Evolutionary conservation across 2,797 vertebrate species (phyloP).

Genomic region (Betta splendens): DNA sequence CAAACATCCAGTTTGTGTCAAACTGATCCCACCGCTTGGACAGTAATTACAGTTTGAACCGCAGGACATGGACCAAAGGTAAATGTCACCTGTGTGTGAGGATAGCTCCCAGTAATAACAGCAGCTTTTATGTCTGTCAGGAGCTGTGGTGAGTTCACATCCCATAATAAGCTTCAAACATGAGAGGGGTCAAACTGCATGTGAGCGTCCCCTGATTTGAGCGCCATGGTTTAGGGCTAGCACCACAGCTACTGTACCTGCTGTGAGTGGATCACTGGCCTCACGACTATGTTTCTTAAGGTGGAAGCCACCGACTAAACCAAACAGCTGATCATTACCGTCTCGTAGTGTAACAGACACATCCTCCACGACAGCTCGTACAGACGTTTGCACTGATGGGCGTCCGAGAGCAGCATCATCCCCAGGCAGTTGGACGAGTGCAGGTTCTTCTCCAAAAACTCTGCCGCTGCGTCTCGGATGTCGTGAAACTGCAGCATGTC

Average conservation of each 20-base stretch:
- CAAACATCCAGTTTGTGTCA: too few relatives aligned
- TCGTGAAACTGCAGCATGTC: slow-evolving; percentile 98
- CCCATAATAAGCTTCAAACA: too few relatives aligned
- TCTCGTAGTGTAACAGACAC: slow-evolving; percentile 93
- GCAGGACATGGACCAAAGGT: background rate
- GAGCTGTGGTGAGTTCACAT: background rate
- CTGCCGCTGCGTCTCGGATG: slow-evolving; percentile 89
- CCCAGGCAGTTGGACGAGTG: slow-evolving; percentile 92
- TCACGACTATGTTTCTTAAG: too few relatives aligned
- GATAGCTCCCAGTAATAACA: too few relatives aligned
- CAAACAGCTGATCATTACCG: slow-evolving; percentile 58
- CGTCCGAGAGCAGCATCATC: slow-evolving; percentile 93
- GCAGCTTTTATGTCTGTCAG: too few relatives aligned
- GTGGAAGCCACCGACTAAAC: too few relatives aligned
- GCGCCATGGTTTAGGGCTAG: too few relatives aligned
- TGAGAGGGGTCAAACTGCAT: too few relatives aligned
- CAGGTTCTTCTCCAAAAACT: slow-evolving; percentile 94
- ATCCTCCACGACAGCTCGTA: slow-evolving; percentile 93
- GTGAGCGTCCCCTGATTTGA: too few relatives aligned
- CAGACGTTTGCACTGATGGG: slow-evolving; percentile 92
- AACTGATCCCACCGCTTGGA: too few relatives aligned
- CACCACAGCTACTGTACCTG: too few relatives aligned
- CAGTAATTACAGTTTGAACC: background rate
- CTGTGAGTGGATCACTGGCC: too few relatives aligned
- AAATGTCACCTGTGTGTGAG: background rate